Evolutionary conservation across 2,888 invertebrate genomes (phyloP), one percentile per base, ranked within the genome.

Genomic region (Drosophila kambysellisi): DNA sequence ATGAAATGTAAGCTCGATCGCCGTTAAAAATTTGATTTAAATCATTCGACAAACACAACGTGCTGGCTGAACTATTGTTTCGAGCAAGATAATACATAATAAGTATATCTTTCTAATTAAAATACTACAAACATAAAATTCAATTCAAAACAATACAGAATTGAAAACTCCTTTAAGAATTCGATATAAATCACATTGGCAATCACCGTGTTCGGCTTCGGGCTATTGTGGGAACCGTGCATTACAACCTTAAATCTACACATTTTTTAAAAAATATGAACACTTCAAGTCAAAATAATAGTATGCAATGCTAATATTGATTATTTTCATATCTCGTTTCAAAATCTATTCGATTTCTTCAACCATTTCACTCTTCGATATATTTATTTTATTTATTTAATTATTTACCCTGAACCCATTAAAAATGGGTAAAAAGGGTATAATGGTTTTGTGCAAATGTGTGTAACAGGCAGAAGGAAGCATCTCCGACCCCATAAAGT

Each of bases 1-100:
- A 33, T 61, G 4, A 64, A 76, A 64, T 60, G 46, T 41, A 32
- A 57, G 15, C 30, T 32, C n/a, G n/a, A 32, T 57, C 20, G 30
- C 15, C 12, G 20, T 52, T 9, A 4, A 30, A 41, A 20, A n/a
- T 17, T 32, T 12, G 20, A 32, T 32, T 51, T 51, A 30, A 30
- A 51, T 52, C 39, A 39, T 37, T 17, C 8, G 33, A 58, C 46
- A 58, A 25, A 58, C n/a, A 43, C 43, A 46, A 39, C 25, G 50
- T 37, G 52, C 30, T 20, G 4, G 25, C 17, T 33, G 30, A 37
- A 20, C 37, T 60, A 35, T 50, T 39, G 29, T 9, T 9, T 5
- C n/a, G 17, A 48, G n/a, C 25, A 48, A 48, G 37, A 37, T 12
- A 46, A 25, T 46, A 46, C 25, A 25, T 15, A 20, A 58, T 25